These are phyloP conservation scores for Liolophura sinensis DNA, from an alignment of 1,140 invertebrate species.

Conservation along the genomic window DNA sequence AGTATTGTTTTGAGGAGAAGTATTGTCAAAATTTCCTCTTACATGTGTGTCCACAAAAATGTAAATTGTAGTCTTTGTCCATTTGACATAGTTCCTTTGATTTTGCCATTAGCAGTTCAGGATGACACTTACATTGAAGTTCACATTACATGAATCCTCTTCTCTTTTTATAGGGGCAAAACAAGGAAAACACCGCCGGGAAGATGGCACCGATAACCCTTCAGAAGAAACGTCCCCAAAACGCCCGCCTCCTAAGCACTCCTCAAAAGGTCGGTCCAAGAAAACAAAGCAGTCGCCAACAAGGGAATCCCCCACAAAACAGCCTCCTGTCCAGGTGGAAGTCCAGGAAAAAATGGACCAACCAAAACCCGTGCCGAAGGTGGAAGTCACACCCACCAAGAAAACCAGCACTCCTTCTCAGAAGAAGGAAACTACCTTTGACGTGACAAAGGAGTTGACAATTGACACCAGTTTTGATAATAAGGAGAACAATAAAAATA, in stretches of 20 bases:
- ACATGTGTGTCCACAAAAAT: too few species aligned
- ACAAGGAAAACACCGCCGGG: constrained; percentile 30
- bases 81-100: too few species aligned
- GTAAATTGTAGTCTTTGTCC: too few species aligned
- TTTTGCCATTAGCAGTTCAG: too few species aligned
- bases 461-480: too few species aligned
- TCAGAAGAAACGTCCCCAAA: constrained; percentile 24
- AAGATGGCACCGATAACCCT: constrained; percentile 20
- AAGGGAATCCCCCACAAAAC: constrained; percentile 8
- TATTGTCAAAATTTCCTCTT: too few species aligned
- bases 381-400: constrained; percentile 18
- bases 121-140: too few species aligned
- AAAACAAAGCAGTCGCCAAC: constrained; percentile 11
- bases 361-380: constrained; percentile 16
- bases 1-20: too few species aligned
- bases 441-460: constrained; percentile 18
- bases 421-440: constrained; percentile 9
- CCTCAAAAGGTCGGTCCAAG: constrained; percentile 25
- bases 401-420: constrained; percentile 4
- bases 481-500: too few species aligned
- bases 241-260: constrained; percentile 26
- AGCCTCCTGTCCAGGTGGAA: constrained; percentile 3
- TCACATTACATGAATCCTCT: not conserved
- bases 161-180: constrained; percentile 33
- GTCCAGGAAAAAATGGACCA: constrained; percentile 9